Evolutionary conservation across 2,888 invertebrate species (phyloP).

Genomic region (Emmelina monodactyla): DNA sequence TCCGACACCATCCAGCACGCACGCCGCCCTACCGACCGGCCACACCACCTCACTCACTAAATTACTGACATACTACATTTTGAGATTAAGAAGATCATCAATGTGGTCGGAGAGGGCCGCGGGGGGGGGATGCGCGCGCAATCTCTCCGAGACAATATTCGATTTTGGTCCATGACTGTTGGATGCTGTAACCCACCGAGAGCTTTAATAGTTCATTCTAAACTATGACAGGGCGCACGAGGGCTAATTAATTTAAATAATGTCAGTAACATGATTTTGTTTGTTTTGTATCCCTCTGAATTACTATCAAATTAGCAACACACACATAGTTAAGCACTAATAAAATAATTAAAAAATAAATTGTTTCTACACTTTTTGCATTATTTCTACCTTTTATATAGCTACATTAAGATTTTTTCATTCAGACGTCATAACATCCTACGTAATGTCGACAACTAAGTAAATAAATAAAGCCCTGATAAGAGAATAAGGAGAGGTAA

Average conservation of each 20-base stretch:
- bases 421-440: no score
- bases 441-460: no score
- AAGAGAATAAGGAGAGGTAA: no score
- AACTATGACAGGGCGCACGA: constrained; percentile 34
- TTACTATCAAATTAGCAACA: no score
- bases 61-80: constrained; percentile 7
- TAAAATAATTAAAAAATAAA: no score
- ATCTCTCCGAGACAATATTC: constrained; percentile 56
- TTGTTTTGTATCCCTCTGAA: no score
- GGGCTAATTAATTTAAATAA: constrained; percentile 27
- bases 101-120: constrained; percentile 51
- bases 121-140: constrained; percentile 55
- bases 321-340: no score
- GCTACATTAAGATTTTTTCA: no score
- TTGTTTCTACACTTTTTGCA: no score
- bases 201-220: constrained; percentile 62
- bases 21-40: neutral
- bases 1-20: neutral
- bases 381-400: no score
- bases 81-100: constrained; percentile 60
- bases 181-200: constrained; percentile 57
- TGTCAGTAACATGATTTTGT: constrained; percentile 7
- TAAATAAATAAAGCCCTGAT: no score
- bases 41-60: neutral
- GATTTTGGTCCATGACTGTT: constrained; percentile 67